These are phyloP conservation scores for Embiotoca jacksoni DNA, from an alignment of 2,113 vertebrate species.

Conservation along the genomic window DNA sequence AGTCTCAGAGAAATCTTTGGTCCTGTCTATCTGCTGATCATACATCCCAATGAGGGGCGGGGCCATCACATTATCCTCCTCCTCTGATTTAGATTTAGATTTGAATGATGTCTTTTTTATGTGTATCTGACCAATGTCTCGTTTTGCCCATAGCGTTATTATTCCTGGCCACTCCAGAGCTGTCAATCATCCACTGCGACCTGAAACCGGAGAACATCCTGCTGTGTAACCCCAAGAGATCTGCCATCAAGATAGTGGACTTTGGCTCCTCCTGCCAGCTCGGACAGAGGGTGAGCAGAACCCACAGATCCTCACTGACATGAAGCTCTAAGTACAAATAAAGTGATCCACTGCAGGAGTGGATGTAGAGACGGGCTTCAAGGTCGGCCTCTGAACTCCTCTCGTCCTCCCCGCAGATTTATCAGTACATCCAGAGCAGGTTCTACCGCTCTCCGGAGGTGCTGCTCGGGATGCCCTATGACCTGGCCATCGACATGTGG, in stretches of 20 bases:
- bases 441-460: slow-evolving; percentile 96
- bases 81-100: too few species aligned
- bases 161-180: slow-evolving; percentile 95
- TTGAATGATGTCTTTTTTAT: not conserved
- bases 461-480: slow-evolving; percentile 93
- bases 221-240: slow-evolving; percentile 95
- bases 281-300: slow-evolving; percentile 90
- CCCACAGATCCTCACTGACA: too few species aligned
- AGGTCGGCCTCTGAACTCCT: not conserved
- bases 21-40: too few species aligned
- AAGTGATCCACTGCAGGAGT: too few species aligned
- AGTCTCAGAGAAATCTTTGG: too few species aligned
- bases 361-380: too few species aligned
- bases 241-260: slow-evolving; percentile 96
- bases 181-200: slow-evolving; percentile 98
- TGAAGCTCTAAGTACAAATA: too few species aligned
- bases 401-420: slow-evolving; percentile 84
- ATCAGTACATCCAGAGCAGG: slow-evolving; percentile 97
- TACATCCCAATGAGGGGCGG: too few species aligned
- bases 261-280: slow-evolving; percentile 96
- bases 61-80: too few species aligned
- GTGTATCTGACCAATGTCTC: not conserved
- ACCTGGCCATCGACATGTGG: slow-evolving; percentile 98
- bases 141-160: slow-evolving; percentile 84
- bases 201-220: slow-evolving; percentile 97